Evolutionary conservation across 1,140 invertebrate genomes (phyloP), one percentile per base, ranked within the genome.

Genomic region (Mactra quadrangularis): DNA sequence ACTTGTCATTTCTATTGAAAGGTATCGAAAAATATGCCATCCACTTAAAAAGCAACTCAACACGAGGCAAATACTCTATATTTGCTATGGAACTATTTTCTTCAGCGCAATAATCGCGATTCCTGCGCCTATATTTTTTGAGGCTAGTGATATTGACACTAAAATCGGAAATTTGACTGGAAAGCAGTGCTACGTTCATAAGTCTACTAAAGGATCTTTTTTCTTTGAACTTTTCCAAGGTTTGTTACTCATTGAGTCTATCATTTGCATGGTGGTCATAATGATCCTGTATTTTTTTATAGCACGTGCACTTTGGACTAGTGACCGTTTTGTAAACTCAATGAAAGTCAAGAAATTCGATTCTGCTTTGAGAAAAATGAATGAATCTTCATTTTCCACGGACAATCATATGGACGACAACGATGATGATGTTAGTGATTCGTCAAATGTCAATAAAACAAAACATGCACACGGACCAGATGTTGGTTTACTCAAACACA

Each of bases 21-120:
- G 77, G 19, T 81, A 25, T 38, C 25, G 66, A 33, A 81, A 81
- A 81, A 81, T 81, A 45, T 66, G 62, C 6, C 77, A 29, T 60
- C 77, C 77, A 29, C 71, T 81, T 9, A 70, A 81, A 50, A 70
- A 25, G 3, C 77, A 81, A 53, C 41, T 81, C n/a, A 57, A 31
- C 27, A n/a, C 25, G 3, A 70, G 38, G 22, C 77, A 81, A 13
- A 81, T 52, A 6, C 29, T 81, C 3, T 50, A 31, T 35, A 33
- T 81, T 7, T 81, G 77, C 53, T 59, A 71, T 31, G 64, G 50
- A 7, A 47, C 41, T 52, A 31, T 81, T 22, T 41, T 70, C n/a
- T 38, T 81, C 50, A 81, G 77, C 55, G 38, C 53, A 27, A 25
- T 70, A 0, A 50, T 60, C 17, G 52, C 64, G 19, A 41, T 71